Evolutionary conservation across 2,797 vertebrate genomes (phyloP), one percentile per base, ranked within the genome.

Genomic region (Muscicapa comitata): DNA sequence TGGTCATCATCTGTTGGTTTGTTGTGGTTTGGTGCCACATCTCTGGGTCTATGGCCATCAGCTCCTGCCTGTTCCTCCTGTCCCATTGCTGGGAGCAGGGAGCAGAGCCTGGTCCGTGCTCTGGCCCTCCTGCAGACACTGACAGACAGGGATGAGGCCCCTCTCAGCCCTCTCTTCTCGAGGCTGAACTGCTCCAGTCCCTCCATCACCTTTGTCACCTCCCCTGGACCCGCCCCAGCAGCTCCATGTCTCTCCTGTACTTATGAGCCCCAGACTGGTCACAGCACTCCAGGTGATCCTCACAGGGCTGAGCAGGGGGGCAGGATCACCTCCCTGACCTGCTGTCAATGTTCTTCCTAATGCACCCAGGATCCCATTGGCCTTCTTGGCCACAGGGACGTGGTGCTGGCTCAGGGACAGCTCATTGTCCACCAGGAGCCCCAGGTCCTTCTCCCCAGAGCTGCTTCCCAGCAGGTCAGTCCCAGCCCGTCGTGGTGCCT

Each of bases 1-100:
- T 28, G 15, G 48, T 19, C 4, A 2, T 33, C 28, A n/a, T 10
- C 28, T 38, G 8, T 17, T 55, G 33, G 29, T 55, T 63, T 55
- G 20, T 38, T 47, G 33, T 55, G 33, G 24, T 29, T 33, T 82
- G 57, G 23, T n/a, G 33, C 19, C 47, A 29, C 40, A 47, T 13
- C 19, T 47, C 48, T 38, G 15, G 40, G 19, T 63, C 7, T 15
- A 2, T 17, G 61, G 14, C 2, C 47, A 47, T 42, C 54, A 31
- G 17, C 11, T 63, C 1, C 50, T 45, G n/a, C 9, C 7, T 0
- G 0, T 31, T 50, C 26, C 50, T 72, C 26, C 1, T 86, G 74
- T 50, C 11, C 50, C 43, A 9, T 3, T 4, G 15, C 35, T 57
- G 16, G 29, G 12, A 18, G 16, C 9, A 24, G 1, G 1, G 5